These are phyloP conservation scores for Alca torda DNA, from an alignment of 2,797 vertebrate genomes.

Conservation along the genomic window DNA sequence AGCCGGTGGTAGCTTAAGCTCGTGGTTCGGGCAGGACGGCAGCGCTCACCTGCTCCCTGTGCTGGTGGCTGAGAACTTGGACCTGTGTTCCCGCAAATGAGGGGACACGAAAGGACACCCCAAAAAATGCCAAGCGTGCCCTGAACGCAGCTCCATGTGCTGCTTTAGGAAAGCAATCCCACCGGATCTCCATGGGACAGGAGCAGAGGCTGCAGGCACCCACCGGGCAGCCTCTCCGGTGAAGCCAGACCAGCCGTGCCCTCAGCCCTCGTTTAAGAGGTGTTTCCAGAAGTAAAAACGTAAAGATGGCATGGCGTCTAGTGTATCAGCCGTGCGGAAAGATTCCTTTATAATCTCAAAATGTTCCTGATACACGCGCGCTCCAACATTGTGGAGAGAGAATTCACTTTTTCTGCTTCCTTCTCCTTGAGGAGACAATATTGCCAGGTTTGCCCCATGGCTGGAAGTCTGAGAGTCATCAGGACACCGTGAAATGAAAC, in stretches of 20 bases:
- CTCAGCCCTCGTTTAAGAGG: not conserved
- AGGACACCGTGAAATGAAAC: not conserved
- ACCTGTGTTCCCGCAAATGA: not conserved
- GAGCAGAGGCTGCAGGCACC: not conserved
- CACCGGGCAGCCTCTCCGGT: not conserved
- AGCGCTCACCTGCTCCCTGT: not conserved
- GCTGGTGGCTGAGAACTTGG: not conserved
- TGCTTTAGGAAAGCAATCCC: not conserved
- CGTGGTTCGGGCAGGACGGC: not conserved
- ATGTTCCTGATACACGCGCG: not conserved
- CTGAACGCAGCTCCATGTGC: not conserved
- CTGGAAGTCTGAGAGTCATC: not conserved
- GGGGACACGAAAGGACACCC: not conserved
- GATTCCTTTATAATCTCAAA: not conserved
- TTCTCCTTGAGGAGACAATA: not conserved
- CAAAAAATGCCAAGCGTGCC: not conserved
- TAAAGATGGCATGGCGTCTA: not conserved
- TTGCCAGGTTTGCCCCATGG: not conserved
- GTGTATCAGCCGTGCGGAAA: fast-evolving
- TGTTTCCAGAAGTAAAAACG: not conserved
- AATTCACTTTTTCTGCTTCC: not conserved
- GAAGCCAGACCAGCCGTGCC: not conserved
- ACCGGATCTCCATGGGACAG: not conserved
- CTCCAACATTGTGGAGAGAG: not conserved
- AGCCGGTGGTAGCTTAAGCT: not conserved